Base-by-base conservation (phyloP, 1,140 invertebrate genomes). In the Hycleus phaleratus region DNA sequence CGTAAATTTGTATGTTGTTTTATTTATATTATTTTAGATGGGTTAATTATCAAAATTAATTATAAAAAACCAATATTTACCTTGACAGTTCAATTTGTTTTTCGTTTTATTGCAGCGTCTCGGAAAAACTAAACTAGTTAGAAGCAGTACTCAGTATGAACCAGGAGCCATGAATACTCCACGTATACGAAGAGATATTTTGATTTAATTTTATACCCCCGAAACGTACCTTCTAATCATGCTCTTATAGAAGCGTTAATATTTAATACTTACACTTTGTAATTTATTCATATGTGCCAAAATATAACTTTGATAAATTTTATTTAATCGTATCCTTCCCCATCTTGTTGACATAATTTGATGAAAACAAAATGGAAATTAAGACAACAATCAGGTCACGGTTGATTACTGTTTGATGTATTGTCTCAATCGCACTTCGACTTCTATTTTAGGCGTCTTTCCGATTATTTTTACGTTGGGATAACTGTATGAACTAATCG, bases 121-220 rank as follows among this genome's bases (percentile, higher is more conserved):
- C 47, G 65, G 56, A 49, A 72, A 71, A 62, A 71, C 65, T 32
- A 70, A 72, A 61, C 61, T 71, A 49, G 64, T 66, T 49, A 61
- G 71, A 60, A 72, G 71, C 60, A 72, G 66, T 67, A 72, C 71
- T 49, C 71, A 72, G 58, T 71, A 72, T 56, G 69, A 72, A 61
- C 63, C 71, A 44, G 67, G 68, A 61, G 67, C 65, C 59, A 72
- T 72, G 65, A 63, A 69, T 46, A 56, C 63, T 61, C 70, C 70
- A 47, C 64, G 62, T 63, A 63, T 69, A 40, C 70, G 70, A 56
- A 64, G 62, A 38, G 52, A 55, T 9, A 46, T 55, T 12, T 55
- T 39, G 10, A 46, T 55, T 18, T 55, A 46, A 38, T 46, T 26
- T 18, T 46, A 55, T 47, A 46, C 44, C 52, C 24, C 11, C 26